Base-by-base conservation (phyloP, 2,797 vertebrate species). In the Rhynchonycteris naso region DNA sequence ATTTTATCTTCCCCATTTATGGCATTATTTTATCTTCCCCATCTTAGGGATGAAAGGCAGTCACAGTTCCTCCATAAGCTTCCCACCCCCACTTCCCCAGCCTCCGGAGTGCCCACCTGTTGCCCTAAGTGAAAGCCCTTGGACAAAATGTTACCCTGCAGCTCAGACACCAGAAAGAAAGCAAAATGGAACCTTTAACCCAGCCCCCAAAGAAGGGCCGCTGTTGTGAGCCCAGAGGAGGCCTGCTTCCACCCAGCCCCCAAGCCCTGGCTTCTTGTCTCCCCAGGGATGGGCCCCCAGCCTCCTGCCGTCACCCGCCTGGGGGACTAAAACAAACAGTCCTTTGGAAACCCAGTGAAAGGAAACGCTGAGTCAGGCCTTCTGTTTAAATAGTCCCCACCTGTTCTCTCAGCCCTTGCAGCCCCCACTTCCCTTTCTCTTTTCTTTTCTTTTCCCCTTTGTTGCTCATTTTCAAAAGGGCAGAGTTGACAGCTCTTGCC, bases 301-400 rank as follows among this genome's bases (percentile, higher is more conserved):
- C 96, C 96, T 94, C 90, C 96, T 96, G 92, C 78, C 26, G 96
- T 91, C 97, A 93, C 2, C 9, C 72, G 96, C 97, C 97, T 28
- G 5, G 88, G 93, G 90, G 92, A 97, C 95, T 97, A 96, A 97
- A 97, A 97, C 97, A 98, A 98, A 98, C 97, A 98, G 95, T 63
- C 92, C 94, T 95, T 97, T 96, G 97, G 97, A 97, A 98, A 97
- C 88, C 82, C 87, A 93, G 82, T 97, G 97, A 98, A 98, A 98
- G 96, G 93, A 98, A 98, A 96, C 30, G 98, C 97, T 98, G 98
- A 98, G 96, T 97, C 47, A 95, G 96, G 87, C 97, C 96, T 94
- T 98, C 96, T 98, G 97, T 96, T 97, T 96, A 97, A 98, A 97
- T 78, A 97, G 96, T 97, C 98, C 98, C 98, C 98, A 98, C 93